Evolutionary conservation across 2,113 vertebrate genomes (phyloP).

Genomic region (Bostrychus sinensis): DNA sequence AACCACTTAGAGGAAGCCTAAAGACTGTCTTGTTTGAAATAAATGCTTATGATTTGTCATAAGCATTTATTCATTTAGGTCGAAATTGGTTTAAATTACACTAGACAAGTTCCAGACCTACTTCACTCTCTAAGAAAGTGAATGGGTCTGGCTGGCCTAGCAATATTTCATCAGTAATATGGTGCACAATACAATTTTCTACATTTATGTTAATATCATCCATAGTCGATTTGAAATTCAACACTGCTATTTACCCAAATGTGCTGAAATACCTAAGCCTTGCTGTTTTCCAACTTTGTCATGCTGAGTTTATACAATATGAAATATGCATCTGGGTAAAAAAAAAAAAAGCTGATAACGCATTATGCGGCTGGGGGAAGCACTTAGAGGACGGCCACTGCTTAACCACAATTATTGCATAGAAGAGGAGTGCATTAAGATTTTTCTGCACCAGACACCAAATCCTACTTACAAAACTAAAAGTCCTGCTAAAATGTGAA

Average conservation of each 20-base stretch:
- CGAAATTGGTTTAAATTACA: no score
- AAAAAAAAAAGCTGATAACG: conserved; percentile 60
- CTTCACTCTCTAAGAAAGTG: no score
- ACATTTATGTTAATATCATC: background rate
- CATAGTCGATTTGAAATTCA: background rate
- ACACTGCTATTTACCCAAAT: background rate
- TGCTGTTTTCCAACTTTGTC: conserved; percentile 19
- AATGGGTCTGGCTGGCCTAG: no score
- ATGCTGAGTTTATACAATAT: conserved; percentile 18
- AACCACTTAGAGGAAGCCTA: no score
- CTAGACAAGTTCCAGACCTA: no score
- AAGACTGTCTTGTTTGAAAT: no score
- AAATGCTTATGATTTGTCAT: no score
- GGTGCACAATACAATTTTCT: background rate
- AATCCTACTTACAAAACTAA: no score
- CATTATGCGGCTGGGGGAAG: conserved; percentile 33
- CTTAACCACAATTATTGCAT: conserved; percentile 61
- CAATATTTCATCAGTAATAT: no score
- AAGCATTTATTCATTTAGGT: no score
- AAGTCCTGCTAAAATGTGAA: no score
- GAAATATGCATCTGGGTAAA: conserved; percentile 53
- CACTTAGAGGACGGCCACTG: conserved; percentile 54
- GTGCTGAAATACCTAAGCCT: background rate
- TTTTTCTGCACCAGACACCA: background rate
- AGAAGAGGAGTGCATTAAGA: conserved; percentile 49